Conservation (phyloP, 2,797 vertebrate species). For the Diplodus puntazzo region DNA sequence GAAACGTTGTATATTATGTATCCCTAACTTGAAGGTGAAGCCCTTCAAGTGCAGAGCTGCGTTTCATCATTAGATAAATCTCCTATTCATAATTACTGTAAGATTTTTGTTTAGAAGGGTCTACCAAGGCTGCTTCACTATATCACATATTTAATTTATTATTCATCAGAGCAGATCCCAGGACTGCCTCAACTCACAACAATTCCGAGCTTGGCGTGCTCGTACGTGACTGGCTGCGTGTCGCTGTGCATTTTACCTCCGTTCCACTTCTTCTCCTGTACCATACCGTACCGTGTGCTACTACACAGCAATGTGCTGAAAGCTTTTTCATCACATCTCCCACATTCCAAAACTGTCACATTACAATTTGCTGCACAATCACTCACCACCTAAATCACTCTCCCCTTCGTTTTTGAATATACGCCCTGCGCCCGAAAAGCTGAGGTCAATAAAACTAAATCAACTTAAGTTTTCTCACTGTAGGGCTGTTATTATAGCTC, state of each 20-base stretch:
- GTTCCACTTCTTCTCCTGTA: background rate
- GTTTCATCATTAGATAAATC: background rate
- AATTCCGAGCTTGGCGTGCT: background rate
- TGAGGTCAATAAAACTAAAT: conserved; percentile 43
- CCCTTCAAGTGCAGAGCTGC: too few species aligned
- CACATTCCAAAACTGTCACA: background rate
- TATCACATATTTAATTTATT: background rate
- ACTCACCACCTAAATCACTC: conserved; percentile 18
- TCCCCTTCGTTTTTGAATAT: conserved; percentile 1
- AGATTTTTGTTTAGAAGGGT: background rate
- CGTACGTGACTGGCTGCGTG: background rate
- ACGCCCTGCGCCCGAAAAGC: conserved; percentile 4
- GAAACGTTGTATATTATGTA: too few species aligned
- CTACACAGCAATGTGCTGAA: background rate
- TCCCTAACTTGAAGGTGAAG: too few species aligned
- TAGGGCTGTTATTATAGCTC: conserved; percentile 51
- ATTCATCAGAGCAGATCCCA: background rate
- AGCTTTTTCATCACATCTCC: background rate
- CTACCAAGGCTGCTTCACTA: background rate
- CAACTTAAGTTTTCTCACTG: conserved; percentile 32
- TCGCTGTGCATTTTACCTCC: background rate
- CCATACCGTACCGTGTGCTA: too few species aligned
- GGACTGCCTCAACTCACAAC: background rate
- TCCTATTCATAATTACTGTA: background rate
- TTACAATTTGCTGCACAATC: background rate